These are phyloP conservation scores for Clitarchus hookeri DNA, from an alignment of 2,888 invertebrate species.

Conservation along the genomic window DNA sequence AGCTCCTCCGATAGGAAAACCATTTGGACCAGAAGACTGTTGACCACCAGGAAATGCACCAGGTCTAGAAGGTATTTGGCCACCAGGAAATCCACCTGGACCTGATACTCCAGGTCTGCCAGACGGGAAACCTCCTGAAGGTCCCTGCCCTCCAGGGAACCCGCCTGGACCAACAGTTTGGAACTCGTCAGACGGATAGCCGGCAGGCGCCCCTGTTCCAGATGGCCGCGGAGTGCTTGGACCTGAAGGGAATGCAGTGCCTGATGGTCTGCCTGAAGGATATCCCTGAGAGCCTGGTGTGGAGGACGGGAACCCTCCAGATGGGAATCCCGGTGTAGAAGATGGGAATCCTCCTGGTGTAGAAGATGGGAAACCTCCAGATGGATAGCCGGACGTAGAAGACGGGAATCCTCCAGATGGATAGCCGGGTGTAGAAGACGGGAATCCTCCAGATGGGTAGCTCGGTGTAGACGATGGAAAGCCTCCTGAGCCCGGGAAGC, in stretches of 20 bases:
- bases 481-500: conserved; percentile 43
- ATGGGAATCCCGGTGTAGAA: neutral
- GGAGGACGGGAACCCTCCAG: conserved; percentile 34
- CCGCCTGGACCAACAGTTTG: neutral
- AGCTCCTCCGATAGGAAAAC: conserved; percentile 44
- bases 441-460: conserved; percentile 37
- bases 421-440: conserved; percentile 29
- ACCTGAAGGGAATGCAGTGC: conserved; percentile 32
- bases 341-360: conserved; percentile 23
- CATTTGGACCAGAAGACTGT: conserved; percentile 38
- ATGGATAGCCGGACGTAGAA: conserved; percentile 34
- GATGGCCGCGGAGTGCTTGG: conserved; percentile 7
- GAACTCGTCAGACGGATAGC: conserved; percentile 4
- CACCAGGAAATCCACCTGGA: conserved; percentile 39
- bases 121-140: conserved; percentile 30
- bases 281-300: conserved; percentile 25
- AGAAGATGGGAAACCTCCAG: conserved; percentile 16
- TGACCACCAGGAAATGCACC: conserved; percentile 42
- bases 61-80: conserved; percentile 36
- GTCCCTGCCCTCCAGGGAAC: conserved; percentile 10
- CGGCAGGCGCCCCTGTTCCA: neutral
- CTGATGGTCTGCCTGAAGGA: conserved; percentile 28
- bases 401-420: conserved; percentile 29
- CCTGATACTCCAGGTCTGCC: conserved; percentile 46
- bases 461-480: conserved; percentile 29